phyloP scores from a whole-genome alignment of 2,888 invertebrate genomes.

The Liposcelis brunnea region DNA sequence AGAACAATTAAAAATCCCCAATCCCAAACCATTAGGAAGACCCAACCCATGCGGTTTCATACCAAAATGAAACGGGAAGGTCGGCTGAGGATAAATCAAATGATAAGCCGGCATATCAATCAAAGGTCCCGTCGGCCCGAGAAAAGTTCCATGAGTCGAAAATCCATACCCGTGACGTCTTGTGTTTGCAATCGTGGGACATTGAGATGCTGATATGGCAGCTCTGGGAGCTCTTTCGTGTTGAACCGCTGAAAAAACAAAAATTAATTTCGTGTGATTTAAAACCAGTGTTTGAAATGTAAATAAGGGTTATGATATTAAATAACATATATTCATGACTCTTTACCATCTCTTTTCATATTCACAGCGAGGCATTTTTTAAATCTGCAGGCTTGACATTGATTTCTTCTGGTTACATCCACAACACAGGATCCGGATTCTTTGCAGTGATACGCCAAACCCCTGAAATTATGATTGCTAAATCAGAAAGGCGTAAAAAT shows the following conservation, averaged over 20 bases:
- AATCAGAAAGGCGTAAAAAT: too few relatives aligned
- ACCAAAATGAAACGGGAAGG: slow-evolving; percentile 20
- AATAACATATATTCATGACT: too few relatives aligned
- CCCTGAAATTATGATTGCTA: slow-evolving; percentile 40
- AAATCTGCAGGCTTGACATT: slow-evolving; percentile 88
- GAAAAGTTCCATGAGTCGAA: slow-evolving; percentile 30
- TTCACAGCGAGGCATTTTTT: slow-evolving; percentile 78
- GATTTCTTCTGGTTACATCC: slow-evolving; percentile 80
- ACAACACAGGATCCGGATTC: slow-evolving; percentile 75
- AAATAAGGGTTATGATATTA: too few relatives aligned
- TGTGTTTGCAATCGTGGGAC: neutral
- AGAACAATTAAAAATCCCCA: slow-evolving; percentile 24
- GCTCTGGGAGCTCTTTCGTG: slow-evolving; percentile 72
- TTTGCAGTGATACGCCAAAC: slow-evolving; percentile 82
- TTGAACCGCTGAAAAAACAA: slow-evolving; percentile 55
- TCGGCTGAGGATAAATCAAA: slow-evolving; percentile 14
- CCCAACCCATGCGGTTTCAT: slow-evolving; percentile 22
- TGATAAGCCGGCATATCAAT: slow-evolving; percentile 23
- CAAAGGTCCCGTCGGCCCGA: slow-evolving; percentile 23
- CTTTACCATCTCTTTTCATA: slow-evolving; percentile 80
- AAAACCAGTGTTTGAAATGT: too few relatives aligned
- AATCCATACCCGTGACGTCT: slow-evolving; percentile 16
- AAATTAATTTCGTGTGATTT: too few relatives aligned
- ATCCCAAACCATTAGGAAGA: neutral
- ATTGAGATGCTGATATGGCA: slow-evolving; percentile 17